A percentile compares a stretch with the other conserved stretches of the same genome.
Evolutionary conservation across 2,797 vertebrate species (phyloP).

Genomic region (Cyprinella venusta): DNA sequence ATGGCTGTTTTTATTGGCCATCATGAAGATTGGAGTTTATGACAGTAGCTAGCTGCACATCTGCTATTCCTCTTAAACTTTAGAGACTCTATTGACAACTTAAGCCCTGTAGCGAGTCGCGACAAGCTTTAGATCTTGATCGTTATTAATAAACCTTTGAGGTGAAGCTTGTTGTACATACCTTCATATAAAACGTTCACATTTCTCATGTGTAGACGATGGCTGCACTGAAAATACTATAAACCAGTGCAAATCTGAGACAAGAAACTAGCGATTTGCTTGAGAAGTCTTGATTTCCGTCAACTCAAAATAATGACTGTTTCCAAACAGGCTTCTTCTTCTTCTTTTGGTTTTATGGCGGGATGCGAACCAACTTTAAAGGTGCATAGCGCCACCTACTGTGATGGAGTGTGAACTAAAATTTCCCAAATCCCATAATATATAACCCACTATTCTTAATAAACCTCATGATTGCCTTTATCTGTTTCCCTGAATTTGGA

Average conservation of each 20-base stretch:
- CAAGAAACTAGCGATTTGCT: background rate
- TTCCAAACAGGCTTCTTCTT: background rate
- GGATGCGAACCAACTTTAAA: too few species aligned
- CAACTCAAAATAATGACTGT: background rate
- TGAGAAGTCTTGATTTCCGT: background rate
- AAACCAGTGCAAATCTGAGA: background rate
- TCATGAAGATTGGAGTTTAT: constrained; percentile 67
- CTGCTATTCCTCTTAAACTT: constrained; percentile 48
- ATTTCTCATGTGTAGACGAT: background rate
- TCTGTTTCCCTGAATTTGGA: too few species aligned
- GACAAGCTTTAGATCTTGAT: background rate
- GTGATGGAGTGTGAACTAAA: too few species aligned
- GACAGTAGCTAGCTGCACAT: constrained; percentile 66
- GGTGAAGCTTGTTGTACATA: background rate
- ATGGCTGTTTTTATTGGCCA: constrained; percentile 66
- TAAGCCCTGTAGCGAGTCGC: constrained; percentile 9
- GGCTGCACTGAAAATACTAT: background rate
- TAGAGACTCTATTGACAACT: background rate
- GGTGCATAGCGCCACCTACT: too few species aligned
- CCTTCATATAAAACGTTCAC: background rate
- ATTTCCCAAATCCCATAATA: too few species aligned
- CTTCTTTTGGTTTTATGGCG: too few species aligned
- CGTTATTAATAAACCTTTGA: background rate
- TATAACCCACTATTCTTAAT: too few species aligned
- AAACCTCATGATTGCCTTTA: too few species aligned